Evolutionary conservation across 2,797 vertebrate species (phyloP).

Genomic region (Sibirionetta formosa): DNA sequence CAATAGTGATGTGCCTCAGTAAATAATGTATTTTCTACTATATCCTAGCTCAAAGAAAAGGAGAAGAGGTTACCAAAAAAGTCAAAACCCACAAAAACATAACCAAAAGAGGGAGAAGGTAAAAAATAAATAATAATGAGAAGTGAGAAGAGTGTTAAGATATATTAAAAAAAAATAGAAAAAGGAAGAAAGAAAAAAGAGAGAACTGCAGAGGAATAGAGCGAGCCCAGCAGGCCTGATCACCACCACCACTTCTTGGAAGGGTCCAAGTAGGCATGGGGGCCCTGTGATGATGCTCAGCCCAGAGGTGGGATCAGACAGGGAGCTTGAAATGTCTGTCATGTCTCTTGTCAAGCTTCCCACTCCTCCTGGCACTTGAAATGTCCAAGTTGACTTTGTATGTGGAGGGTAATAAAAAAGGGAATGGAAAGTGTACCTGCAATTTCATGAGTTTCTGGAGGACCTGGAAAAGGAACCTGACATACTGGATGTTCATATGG

Average conservation of each 20-base stretch:
- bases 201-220: background rate
- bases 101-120: background rate
- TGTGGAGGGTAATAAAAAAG: background rate
- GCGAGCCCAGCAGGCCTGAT: background rate
- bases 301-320: background rate
- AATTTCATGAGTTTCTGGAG: background rate
- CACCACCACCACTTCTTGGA: background rate
- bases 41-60: background rate
- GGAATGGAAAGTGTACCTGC: background rate
- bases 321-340: background rate
- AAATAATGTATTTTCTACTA: background rate
- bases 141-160: background rate
- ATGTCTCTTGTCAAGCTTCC: background rate
- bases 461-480: background rate
- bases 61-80: background rate
- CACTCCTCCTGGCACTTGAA: background rate
- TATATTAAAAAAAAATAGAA: too few species aligned
- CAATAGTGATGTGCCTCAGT: background rate
- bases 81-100: background rate
- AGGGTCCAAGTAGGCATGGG: background rate
- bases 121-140: background rate
- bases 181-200: background rate
- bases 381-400: background rate
- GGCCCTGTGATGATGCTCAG: background rate
- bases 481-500: accelerated